phyloP scores from a whole-genome alignment of 64 coral and sea anemone species.

The Pachyseris speciosa region DNA sequence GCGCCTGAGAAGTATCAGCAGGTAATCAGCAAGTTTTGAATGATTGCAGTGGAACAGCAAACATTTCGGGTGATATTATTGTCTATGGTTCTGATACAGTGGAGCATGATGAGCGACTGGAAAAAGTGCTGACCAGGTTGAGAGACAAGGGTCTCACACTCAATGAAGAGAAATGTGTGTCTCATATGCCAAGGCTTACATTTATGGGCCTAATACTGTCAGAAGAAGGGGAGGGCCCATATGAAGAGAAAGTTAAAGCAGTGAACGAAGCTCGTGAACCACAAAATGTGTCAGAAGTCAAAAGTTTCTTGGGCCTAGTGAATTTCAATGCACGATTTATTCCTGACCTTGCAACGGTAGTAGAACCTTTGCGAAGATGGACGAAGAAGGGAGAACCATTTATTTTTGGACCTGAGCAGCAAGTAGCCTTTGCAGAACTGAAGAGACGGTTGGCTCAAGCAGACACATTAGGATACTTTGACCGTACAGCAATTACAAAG shows the following conservation, averaged over 20 bases:
- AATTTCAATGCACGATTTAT: conserved; percentile 43
- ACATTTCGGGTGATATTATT: too few relatives aligned
- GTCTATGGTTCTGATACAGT: too few relatives aligned
- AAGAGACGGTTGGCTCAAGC: neutral
- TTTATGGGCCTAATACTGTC: conserved; percentile 40
- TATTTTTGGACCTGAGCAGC: neutral
- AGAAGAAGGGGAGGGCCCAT: neutral
- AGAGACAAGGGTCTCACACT: conserved; percentile 42
- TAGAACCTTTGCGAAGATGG: neutral
- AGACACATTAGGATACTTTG: too few relatives aligned
- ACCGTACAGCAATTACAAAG: neutral
- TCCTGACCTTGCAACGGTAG: neutral
- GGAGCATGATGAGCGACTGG: too few relatives aligned
- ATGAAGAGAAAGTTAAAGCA: conserved; percentile 22
- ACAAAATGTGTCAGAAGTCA: too few relatives aligned
- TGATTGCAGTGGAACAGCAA: neutral
- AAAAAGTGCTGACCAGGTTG: neutral
- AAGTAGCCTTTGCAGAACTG: conserved; percentile 2
- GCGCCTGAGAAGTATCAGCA: conserved; percentile 29
- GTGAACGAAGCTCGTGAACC: too few relatives aligned
- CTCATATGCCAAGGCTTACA: conserved; percentile 26
- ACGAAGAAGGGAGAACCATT: conserved; percentile 14
- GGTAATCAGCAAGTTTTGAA: conserved; percentile 21
- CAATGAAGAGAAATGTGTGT: conserved; percentile 39
- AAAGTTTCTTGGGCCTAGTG: conserved; percentile 18